phyloP scores from a whole-genome alignment of 2,888 invertebrate species.

The Aphidius colemani region DNA sequence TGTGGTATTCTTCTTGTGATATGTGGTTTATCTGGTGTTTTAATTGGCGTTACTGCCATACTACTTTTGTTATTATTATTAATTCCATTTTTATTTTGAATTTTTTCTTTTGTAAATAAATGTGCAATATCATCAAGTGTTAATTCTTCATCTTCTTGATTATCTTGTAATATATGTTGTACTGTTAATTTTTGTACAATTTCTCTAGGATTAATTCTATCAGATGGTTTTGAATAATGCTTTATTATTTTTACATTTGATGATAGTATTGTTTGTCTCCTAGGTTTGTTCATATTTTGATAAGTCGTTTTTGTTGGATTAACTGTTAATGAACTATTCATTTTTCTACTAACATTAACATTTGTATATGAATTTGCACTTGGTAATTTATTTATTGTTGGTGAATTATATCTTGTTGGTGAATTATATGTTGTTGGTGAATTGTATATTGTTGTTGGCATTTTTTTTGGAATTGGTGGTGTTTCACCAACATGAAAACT shows the following conservation, averaged over 20 bases:
- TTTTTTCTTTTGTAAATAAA: slow-evolving; percentile 36
- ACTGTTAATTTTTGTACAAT: slow-evolving; percentile 53
- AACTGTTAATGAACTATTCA: not conserved
- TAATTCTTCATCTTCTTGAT: slow-evolving; percentile 48
- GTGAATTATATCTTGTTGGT: not conserved
- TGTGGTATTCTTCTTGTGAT: not conserved
- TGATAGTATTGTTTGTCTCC: not conserved
- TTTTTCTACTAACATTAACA: not conserved
- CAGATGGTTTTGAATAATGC: not conserved
- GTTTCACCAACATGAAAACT: not conserved
- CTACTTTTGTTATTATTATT: no score
- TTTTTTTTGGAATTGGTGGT: not conserved
- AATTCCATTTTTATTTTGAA: no score
- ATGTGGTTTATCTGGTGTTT: not conserved
- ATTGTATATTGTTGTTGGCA: no score
- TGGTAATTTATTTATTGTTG: not conserved
- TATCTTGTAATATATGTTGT: slow-evolving; percentile 51
- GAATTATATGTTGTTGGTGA: not conserved
- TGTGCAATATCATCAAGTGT: slow-evolving; percentile 54
- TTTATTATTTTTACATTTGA: not conserved
- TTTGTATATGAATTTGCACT: not conserved
- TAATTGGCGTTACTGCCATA: not conserved
- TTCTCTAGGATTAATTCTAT: slow-evolving; percentile 33
- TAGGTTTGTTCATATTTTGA: not conserved
- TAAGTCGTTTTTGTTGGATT: not conserved